Conservation (phyloP, 2,797 vertebrate species). For the Geotria australis region DNA sequence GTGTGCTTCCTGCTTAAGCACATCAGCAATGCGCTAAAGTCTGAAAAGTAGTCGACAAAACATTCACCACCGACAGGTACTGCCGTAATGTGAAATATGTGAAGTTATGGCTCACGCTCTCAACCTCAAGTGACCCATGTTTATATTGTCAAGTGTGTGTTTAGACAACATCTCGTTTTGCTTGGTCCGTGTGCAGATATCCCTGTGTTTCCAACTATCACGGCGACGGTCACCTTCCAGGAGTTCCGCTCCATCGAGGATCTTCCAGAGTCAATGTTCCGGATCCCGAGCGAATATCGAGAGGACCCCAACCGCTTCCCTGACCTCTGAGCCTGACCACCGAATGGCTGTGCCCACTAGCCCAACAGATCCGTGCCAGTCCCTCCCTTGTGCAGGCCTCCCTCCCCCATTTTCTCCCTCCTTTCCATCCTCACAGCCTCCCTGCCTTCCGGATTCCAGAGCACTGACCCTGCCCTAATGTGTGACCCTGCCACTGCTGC, state of each 20-base stretch:
- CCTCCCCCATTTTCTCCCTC: not conserved
- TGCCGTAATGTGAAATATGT: too few relatives aligned
- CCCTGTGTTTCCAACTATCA: constrained; percentile 92
- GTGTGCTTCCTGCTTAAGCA: too few relatives aligned
- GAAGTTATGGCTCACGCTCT: too few relatives aligned
- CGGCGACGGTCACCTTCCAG: constrained; percentile 95
- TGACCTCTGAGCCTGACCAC: constrained; percentile 34
- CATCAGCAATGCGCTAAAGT: too few relatives aligned
- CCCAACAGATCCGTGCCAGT: not conserved
- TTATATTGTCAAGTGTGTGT: not conserved
- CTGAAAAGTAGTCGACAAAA: too few relatives aligned
- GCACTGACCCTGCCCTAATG: too few relatives aligned
- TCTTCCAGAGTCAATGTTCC: constrained; percentile 60
- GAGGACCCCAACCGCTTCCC: constrained; percentile 94
- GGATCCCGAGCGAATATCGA: constrained; percentile 73
- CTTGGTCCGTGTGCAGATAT: constrained; percentile 23
- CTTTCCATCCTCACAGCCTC: not conserved
- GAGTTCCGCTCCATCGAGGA: constrained; percentile 70
- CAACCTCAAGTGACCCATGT: too few relatives aligned
- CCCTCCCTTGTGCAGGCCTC: not conserved
- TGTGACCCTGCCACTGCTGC: too few relatives aligned
- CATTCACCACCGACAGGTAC: too few relatives aligned
- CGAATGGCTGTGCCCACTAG: not conserved
- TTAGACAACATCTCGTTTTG: too few relatives aligned
- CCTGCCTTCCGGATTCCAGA: too few relatives aligned